A percentile compares a stretch with the other conserved stretches of the same genome.
These are phyloP conservation scores for Suricata suricatta DNA, from an alignment of 2,113 vertebrate genomes.

Conservation along the genomic window DNA sequence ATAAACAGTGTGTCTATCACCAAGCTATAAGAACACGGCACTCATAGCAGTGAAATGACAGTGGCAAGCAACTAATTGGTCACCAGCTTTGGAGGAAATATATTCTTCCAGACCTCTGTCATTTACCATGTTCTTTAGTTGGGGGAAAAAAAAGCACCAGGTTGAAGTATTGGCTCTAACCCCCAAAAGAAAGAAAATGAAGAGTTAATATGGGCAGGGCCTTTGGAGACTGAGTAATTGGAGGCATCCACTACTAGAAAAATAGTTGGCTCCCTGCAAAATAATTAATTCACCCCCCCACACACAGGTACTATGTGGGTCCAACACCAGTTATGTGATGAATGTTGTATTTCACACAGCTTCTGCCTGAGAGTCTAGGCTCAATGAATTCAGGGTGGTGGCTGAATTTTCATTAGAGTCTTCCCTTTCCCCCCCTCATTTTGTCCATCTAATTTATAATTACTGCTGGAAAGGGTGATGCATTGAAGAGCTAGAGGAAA, in stretches of 20 bases:
- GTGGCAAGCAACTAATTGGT: constrained; percentile 54
- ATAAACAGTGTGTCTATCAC: constrained; percentile 60
- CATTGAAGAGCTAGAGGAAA: not conserved
- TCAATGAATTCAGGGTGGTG: not conserved
- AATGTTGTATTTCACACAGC: not conserved
- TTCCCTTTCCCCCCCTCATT: not conserved
- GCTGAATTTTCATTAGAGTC: not conserved
- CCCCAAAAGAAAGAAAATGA: constrained; percentile 14
- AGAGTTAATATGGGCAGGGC: not conserved
- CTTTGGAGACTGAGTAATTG: not conserved
- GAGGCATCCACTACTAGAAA: not conserved
- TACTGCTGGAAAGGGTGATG: not conserved
- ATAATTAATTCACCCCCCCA: not conserved
- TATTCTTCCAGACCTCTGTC: constrained; percentile 64
- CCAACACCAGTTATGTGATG: not conserved
- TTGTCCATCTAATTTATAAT: constrained; percentile 14
- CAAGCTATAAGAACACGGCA: not conserved
- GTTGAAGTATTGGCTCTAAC: constrained; percentile 41
- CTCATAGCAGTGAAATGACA: constrained; percentile 21
- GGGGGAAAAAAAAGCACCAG: not conserved
- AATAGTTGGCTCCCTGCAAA: not conserved
- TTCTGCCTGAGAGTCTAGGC: not conserved
- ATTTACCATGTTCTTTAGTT: constrained; percentile 61
- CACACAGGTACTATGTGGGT: not conserved
- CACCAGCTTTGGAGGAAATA: constrained; percentile 19